Evolutionary conservation across 2,113 vertebrate genomes (phyloP).

Genomic region (Etheostoma cragini): DNA sequence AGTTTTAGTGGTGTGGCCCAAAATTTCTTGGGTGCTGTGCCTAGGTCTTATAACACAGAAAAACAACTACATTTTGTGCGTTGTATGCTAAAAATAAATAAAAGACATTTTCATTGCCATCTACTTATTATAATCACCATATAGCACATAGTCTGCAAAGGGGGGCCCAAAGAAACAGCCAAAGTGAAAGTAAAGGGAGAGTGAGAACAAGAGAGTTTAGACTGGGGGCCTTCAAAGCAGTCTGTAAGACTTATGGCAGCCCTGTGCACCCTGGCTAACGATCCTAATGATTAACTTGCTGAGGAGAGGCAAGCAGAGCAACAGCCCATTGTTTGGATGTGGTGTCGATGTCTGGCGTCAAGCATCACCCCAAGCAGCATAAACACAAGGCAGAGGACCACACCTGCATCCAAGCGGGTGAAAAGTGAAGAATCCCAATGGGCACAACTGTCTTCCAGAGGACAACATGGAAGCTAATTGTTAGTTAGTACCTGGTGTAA

Average conservation of each 20-base stretch:
- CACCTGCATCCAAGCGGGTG: conserved; percentile 72
- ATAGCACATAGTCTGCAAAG: neutral
- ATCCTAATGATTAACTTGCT: conserved; percentile 77
- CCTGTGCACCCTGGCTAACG: conserved; percentile 53
- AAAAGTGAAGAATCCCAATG: conserved; percentile 68
- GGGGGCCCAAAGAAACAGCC: conserved; percentile 36
- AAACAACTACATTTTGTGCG: neutral
- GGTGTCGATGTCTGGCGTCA: conserved; percentile 83
- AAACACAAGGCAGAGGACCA: conserved; percentile 79
- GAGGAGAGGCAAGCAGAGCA: conserved; percentile 58
- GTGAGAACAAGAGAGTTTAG: conserved; percentile 45
- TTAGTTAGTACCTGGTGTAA: conserved; percentile 74
- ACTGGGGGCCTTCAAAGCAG: conserved; percentile 46
- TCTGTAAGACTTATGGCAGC: conserved; percentile 57
- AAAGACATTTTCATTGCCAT: conserved; percentile 26
- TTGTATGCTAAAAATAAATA: neutral
- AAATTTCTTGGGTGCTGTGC: too few species aligned
- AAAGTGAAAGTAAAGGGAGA: conserved; percentile 28
- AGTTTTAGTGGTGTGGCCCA: too few species aligned
- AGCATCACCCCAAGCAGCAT: conserved; percentile 79
- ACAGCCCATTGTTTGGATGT: conserved; percentile 80
- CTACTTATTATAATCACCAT: conserved; percentile 27
- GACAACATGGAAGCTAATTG: conserved; percentile 75
- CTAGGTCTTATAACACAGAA: neutral
- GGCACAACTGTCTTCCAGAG: conserved; percentile 52